A percentile compares a stretch with the other conserved stretches of the same genome.
These are phyloP conservation scores for Cyprinodon diabolis DNA, from an alignment of 2,797 vertebrate genomes.

Conservation along the genomic window DNA sequence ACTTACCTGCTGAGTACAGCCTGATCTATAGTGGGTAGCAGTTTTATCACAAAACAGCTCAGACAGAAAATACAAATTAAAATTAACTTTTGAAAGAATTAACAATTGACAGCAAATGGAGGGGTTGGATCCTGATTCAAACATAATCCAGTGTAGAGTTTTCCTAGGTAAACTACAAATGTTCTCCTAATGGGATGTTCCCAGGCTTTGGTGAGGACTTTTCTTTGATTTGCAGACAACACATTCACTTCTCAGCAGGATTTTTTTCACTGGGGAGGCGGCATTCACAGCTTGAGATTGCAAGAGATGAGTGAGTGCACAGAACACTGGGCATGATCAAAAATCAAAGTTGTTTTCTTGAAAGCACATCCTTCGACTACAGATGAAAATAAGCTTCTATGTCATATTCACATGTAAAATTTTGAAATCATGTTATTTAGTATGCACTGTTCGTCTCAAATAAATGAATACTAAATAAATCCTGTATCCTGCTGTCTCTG, in stretches of 20 bases:
- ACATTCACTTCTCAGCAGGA: background rate
- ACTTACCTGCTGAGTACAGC: constrained; percentile 50
- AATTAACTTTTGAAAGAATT: background rate
- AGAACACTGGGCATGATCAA: background rate
- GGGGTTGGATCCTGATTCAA: constrained; percentile 30
- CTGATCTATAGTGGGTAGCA: constrained; percentile 38
- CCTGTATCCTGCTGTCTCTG: background rate
- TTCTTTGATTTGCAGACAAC: background rate
- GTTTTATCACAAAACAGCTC: constrained; percentile 35
- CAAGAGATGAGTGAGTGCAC: background rate
- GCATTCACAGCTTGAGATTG: background rate
- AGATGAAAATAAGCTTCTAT: too few species aligned
- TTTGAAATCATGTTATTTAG: too few species aligned
- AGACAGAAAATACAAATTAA: constrained; percentile 9
- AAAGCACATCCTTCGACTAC: background rate
- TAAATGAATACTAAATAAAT: too few species aligned
- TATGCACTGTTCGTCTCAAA: too few species aligned
- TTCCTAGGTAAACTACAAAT: background rate
- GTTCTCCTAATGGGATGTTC: background rate
- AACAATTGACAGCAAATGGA: constrained; percentile 29
- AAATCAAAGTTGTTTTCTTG: background rate
- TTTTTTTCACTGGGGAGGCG: background rate
- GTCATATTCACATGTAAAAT: too few species aligned
- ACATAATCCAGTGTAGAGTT: constrained; percentile 8
- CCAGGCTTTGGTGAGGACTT: background rate